Evolutionary conservation across 2,113 vertebrate species (phyloP).

Genomic region (Pomatostomus ruficeps): DNA sequence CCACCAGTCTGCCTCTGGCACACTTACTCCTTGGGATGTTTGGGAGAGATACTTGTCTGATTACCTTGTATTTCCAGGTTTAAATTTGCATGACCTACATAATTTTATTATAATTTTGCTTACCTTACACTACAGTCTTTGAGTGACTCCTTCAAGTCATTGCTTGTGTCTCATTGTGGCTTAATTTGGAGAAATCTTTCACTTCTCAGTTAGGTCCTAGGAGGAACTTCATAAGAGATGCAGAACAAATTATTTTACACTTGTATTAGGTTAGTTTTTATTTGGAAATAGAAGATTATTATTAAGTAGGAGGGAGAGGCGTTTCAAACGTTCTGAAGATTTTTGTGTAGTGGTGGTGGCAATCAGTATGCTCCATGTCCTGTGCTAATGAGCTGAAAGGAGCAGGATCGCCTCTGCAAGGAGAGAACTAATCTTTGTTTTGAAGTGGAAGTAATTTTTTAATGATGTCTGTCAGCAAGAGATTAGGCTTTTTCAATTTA

Average conservation of each 20-base stretch:
- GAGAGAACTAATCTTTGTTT: not conserved
- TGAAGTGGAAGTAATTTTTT: not conserved
- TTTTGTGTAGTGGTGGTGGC: not conserved
- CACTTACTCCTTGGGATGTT: not conserved
- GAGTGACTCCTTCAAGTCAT: not conserved
- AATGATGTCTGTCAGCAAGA: not conserved
- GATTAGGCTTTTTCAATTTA: not conserved
- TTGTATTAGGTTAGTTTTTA: not conserved
- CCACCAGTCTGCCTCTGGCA: not conserved
- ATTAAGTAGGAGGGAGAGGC: not conserved
- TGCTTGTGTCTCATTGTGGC: not conserved
- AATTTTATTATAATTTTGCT: not conserved
- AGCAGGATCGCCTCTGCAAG: not conserved
- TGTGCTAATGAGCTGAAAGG: not conserved
- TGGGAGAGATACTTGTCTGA: not conserved
- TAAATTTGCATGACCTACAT: not conserved
- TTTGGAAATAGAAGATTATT: not conserved
- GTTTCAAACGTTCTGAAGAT: not conserved
- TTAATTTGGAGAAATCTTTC: not conserved
- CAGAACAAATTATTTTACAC: not conserved
- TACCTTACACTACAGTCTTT: not conserved
- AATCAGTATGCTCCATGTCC: rapidly evolving
- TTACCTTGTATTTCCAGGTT: not conserved
- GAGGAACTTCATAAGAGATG: not conserved
- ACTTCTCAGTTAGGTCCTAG: not conserved